phyloP scores from a whole-genome alignment of 2,888 invertebrate species.

The Hirtodrosophila alboralis region DNA sequence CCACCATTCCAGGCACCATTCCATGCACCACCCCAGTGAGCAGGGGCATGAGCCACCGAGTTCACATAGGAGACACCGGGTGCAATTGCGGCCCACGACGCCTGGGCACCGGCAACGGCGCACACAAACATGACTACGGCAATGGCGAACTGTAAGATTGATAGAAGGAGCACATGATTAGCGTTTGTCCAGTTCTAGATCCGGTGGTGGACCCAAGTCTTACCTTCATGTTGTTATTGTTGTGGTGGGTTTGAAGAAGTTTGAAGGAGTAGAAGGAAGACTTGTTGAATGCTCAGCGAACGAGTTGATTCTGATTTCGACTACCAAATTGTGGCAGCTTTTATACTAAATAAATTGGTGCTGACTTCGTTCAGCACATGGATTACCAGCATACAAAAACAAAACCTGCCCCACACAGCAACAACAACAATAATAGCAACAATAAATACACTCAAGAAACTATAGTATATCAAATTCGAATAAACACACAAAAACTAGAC shows the following conservation, averaged over 20 bases:
- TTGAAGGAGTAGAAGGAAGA: conserved; percentile 65
- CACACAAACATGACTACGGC: conserved; percentile 83
- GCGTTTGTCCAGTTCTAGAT: background rate
- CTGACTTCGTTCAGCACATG: conserved; percentile 49
- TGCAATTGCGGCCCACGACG: conserved; percentile 77
- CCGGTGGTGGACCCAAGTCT: conserved; percentile 8
- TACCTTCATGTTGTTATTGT: conserved; percentile 83
- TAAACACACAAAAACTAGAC: conserved; percentile 65
- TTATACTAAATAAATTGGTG: conserved; percentile 78
- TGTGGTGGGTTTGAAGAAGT: conserved; percentile 58
- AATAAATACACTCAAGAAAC: conserved; percentile 54
- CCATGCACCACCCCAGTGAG: conserved; percentile 66
- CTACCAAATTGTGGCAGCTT: conserved; percentile 81
- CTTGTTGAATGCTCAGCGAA: conserved; percentile 83
- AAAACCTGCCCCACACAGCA: conserved; percentile 65
- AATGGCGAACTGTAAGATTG: conserved; percentile 75
- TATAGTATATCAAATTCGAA: conserved; percentile 59
- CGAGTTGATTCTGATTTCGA: conserved; percentile 83
- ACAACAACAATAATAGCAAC: conserved; percentile 21
- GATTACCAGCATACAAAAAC: conserved; percentile 41
- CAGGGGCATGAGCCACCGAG: conserved; percentile 70
- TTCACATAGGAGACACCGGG: conserved; percentile 80
- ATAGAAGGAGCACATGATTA: conserved; percentile 2
- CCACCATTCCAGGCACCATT: conserved; percentile 68
- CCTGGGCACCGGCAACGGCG: conserved; percentile 81